A percentile compares a stretch with the other conserved stretches of the same genome.
phyloP scores from a whole-genome alignment of 2,888 invertebrate species.

The Monoplex corrugatus region DNA sequence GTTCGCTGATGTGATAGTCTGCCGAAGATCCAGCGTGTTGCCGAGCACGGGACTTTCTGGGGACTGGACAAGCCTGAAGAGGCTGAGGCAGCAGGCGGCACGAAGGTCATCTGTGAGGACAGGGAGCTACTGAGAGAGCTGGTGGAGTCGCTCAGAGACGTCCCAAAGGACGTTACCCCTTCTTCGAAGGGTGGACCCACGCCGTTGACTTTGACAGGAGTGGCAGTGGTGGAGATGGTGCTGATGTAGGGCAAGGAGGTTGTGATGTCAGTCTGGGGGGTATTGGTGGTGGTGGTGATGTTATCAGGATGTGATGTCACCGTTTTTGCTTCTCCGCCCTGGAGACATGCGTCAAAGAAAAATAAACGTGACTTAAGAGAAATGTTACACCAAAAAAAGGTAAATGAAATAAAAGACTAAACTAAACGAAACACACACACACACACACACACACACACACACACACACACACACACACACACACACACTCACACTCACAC shows the following conservation, averaged over 20 bases:
- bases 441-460: background rate
- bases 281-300: background rate
- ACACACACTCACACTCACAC: slow-evolving; percentile 8
- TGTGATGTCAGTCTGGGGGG: background rate
- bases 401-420: background rate
- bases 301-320: background rate
- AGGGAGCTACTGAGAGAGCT: slow-evolving; percentile 52
- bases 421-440: background rate
- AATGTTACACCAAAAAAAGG: background rate
- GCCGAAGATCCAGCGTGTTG: slow-evolving; percentile 25
- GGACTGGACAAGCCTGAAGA: slow-evolving; percentile 34
- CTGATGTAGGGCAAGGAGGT: background rate
- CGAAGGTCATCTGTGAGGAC: background rate
- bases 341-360: background rate
- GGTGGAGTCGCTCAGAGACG: slow-evolving; percentile 44
- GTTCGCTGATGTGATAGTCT: slow-evolving; percentile 26
- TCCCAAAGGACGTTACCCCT: slow-evolving; percentile 62
- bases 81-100: background rate
- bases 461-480: background rate
- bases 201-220: slow-evolving; percentile 25
- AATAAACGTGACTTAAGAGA: too few species aligned
- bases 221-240: background rate
- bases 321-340: background rate
- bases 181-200: slow-evolving; percentile 56
- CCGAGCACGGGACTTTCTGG: background rate